phyloP scores from a whole-genome alignment of 1,140 invertebrate genomes.

The Chymomyza costata region DNA sequence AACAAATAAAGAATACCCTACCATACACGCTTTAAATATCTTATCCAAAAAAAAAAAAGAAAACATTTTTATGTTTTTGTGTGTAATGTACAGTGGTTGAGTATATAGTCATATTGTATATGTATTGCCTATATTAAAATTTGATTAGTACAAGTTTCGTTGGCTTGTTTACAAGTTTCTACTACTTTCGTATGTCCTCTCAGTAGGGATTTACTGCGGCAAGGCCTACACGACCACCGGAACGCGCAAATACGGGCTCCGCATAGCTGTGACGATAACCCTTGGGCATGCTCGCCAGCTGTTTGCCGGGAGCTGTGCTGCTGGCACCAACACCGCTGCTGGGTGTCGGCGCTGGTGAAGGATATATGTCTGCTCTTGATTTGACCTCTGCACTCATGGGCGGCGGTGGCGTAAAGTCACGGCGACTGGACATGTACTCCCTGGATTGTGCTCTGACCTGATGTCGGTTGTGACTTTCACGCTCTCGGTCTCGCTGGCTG shows the following conservation, averaged over 20 bases:
- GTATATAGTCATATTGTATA: conserved; percentile 4
- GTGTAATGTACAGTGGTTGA: conserved; percentile 5
- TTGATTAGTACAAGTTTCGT: conserved; percentile 35
- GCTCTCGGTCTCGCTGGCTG: neutral
- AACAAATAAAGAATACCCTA: too few relatives aligned
- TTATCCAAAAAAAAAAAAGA: too few relatives aligned
- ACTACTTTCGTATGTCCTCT: neutral
- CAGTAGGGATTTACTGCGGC: conserved; percentile 73
- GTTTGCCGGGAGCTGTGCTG: conserved; percentile 35
- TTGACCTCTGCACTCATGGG: conserved; percentile 18
- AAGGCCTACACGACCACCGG: conserved; percentile 67
- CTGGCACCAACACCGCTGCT: conserved; percentile 10
- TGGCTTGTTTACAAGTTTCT: conserved; percentile 32
- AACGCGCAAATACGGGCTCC: conserved; percentile 74
- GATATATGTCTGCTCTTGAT: conserved; percentile 40
- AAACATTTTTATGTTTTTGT: neutral
- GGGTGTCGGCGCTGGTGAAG: conserved; percentile 47
- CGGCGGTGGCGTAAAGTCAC: conserved; percentile 33
- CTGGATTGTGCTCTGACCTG: conserved; percentile 45
- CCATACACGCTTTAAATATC: too few relatives aligned
- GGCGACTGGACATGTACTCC: conserved; percentile 29
- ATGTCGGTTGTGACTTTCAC: conserved; percentile 22
- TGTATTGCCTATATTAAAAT: neutral
- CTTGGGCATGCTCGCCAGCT: conserved; percentile 57
- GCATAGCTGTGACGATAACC: conserved; percentile 78